Base-by-base conservation (phyloP, 2,797 vertebrate genomes). In the Rhadinocentrus ornatus region DNA sequence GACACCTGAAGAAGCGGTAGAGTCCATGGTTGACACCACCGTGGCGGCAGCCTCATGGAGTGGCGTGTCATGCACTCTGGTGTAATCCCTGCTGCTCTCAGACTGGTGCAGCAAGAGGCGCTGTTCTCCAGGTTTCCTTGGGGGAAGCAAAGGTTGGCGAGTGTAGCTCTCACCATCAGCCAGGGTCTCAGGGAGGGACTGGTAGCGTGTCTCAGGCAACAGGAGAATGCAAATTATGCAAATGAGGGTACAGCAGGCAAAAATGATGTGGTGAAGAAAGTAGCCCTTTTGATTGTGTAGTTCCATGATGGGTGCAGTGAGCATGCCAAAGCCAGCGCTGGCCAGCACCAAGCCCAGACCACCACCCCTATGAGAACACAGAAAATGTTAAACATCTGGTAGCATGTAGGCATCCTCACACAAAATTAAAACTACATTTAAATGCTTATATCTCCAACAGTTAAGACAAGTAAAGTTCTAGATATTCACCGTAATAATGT, bases 271-370 rank as follows among this genome's bases (percentile, higher is more conserved):
- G 85, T 99, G 98, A 62, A 99, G 95, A 90, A 99, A 99, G 86
- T 98, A 99, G 67, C 98, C 98, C 90, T 99, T 98, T 94, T 99
- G 97, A 90, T 99, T 98, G 91, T 99, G 97, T 27, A 99, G 96
- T 78, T 99, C 97, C 92, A 99, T 99, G 90, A 99, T 99, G 75
- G 97, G 98, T 0, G 96, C 97, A 0, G 98, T 99, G 83, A 99
- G 91, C 95, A 96, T 97, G 62, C 98, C 98, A 0, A 99, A 99
- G 52, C 98, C 97, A 0, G 98, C 98, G 0, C 98, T 98, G 83
- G 97, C 98, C 69, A 98, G 93, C 15, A 97, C 97, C 65, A 99
- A 93, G 22, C 98, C 98, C 73, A 99, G 88, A 26, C 97, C 97
- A 0, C 97, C 97, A 0, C 97, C 96, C 94, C 98, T 98, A 62